Conservation (phyloP, 1,140 invertebrate genomes). For the Zaprionus capensis region DNA sequence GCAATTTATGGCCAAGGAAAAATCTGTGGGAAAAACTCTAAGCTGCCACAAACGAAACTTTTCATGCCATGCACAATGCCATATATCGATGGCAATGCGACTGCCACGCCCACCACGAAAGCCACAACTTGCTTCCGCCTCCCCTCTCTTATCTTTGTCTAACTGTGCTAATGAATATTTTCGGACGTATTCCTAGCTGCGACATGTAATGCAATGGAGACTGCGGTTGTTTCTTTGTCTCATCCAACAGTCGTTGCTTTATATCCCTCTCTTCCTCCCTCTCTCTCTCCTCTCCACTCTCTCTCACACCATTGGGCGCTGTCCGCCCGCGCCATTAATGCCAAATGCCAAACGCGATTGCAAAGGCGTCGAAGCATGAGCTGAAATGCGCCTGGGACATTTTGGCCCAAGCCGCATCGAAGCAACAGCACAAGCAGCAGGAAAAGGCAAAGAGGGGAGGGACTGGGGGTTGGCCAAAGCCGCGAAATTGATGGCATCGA, state of each 20-base stretch:
- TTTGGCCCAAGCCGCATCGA: slow-evolving; percentile 44
- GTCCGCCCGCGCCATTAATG: slow-evolving; percentile 58
- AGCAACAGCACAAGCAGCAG: slow-evolving; percentile 4
- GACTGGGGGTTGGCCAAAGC: slow-evolving; percentile 18
- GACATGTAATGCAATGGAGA: slow-evolving; percentile 55
- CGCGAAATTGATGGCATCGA: slow-evolving; percentile 73
- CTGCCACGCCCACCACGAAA: slow-evolving; percentile 1
- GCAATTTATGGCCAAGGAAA: slow-evolving; percentile 73
- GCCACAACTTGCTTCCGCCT: background rate
- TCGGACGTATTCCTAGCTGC: slow-evolving; percentile 28
- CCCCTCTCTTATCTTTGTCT: background rate
- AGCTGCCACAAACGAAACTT: slow-evolving; percentile 67
- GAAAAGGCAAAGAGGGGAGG: background rate
- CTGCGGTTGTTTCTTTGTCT: slow-evolving; percentile 70
- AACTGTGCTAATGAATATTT: slow-evolving; percentile 75
- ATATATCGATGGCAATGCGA: slow-evolving; percentile 49
- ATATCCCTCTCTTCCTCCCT: slow-evolving; percentile 13
- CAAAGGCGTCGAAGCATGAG: slow-evolving; percentile 78
- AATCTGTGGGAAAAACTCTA: slow-evolving; percentile 76
- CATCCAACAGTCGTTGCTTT: background rate
- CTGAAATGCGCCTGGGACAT: slow-evolving; percentile 65
- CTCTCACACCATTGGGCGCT: slow-evolving; percentile 23
- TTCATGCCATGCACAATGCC: slow-evolving; percentile 14
- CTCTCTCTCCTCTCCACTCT: background rate
- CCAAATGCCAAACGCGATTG: slow-evolving; percentile 75